Evolutionary conservation across 1,140 invertebrate species (phyloP), one percentile per base, ranked within the genome.

Genomic region (Cheumatopsyche charites): DNA sequence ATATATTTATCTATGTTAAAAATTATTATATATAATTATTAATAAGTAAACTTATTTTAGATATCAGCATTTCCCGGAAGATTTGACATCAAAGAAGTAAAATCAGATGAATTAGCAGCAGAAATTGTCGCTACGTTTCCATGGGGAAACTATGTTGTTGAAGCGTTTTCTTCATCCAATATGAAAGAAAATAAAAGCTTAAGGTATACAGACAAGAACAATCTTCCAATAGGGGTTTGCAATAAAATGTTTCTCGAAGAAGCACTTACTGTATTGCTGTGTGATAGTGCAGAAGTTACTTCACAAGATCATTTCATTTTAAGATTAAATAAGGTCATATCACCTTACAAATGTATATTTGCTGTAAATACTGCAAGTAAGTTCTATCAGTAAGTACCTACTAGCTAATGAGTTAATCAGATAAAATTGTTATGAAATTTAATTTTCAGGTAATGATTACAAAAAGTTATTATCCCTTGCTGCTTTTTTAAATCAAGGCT

Each of bases 261-360:
- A 78, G 87, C 88, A 45, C 82, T 87, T 70, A 76, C 91, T 21
- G 85, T 86, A 61, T 79, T 90, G 42, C 77, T 92, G 49, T 87
- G 87, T 76, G 90, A 92, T 83, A 88, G 86, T 15, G 86, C 83
- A 77, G 81, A 85, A 68, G 77, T 79, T 62, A 67, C 79, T 11
- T 73, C 78, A 15, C 76, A 76, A 55, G 52, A 71, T n/a, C 68
- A 80, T 29, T 71, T 77, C 52, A 67, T 84, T 17, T 78, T 92
- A 11, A 83, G 86, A 67, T 83, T 94, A 19, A 90, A 93, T 79
- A 86, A 88, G 62, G 89, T 88, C 80, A 80, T 94, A 70, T 86
- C 90, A 12, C 92, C 92, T 0, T 93, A 90, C 76, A 91, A 91
- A 85, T 86, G 89, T 52, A 86, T 86, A 45, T 89, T 91, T 82